Evolutionary conservation across 2,888 invertebrate genomes (phyloP).

Genomic region (Cryptophagus acutangulus): DNA sequence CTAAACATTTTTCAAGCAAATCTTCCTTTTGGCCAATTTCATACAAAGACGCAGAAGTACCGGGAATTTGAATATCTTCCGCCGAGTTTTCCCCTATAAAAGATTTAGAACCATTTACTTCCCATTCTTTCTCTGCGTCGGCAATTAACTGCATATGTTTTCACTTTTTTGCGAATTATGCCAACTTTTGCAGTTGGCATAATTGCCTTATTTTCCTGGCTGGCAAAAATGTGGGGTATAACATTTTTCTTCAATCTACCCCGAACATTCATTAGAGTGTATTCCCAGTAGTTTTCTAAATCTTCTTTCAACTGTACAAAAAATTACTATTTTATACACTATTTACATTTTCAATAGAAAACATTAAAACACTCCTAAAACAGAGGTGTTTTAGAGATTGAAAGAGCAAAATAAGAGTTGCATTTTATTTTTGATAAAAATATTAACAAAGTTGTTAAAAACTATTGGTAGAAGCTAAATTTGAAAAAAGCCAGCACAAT

Average conservation of each 20-base stretch:
- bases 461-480: no score
- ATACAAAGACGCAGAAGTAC: background rate
- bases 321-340: no score
- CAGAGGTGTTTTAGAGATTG: no score
- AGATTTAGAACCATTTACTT: background rate
- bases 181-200: background rate
- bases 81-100: no score
- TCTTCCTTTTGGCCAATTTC: background rate
- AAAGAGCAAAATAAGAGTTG: no score
- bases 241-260: conserved; percentile 1
- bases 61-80: background rate
- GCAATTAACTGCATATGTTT: background rate
- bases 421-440: no score
- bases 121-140: background rate
- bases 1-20: background rate
- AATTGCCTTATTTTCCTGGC: background rate
- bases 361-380: no score
- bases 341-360: no score
- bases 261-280: background rate
- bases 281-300: conserved; percentile 1
- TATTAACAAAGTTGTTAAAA: no score
- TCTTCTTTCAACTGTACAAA: conserved; percentile 1
- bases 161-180: background rate
- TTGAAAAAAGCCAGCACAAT: no score
- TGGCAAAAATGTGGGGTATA: background rate